Evolutionary conservation across 2,888 invertebrate genomes (phyloP), one percentile per base, ranked within the genome.

Genomic region (Stenotaenia linearis): DNA sequence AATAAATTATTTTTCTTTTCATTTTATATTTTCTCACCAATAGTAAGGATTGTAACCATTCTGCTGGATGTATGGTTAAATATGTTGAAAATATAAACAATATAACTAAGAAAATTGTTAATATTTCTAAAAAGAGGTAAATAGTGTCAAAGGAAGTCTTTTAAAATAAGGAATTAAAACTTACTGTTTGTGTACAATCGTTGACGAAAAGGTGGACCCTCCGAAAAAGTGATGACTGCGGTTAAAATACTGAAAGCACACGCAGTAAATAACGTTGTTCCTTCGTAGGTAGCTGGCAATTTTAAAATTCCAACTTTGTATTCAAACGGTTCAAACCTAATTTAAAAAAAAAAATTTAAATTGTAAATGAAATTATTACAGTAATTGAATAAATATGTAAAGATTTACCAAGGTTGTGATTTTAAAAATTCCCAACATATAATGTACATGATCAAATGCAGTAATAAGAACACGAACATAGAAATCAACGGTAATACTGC

Each of bases 321-420:
- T 12, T 9, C 1, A n/a, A 50, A 78, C 28, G 21, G 25, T 1
- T 28, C 25, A 32, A 28, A 78, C 78, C 78, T 78, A 45, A 1
- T n/a, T 9, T 32, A 74, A n/a, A 75, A 75, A 18, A 9, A 32
- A 35, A 32, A 12, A 75, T 23, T 40, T 15, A 30, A 25, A 61
- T 23, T 23, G 25, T 5, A 23, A 45, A 56, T 21, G 18, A 25
- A 23, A 25, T 1, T 25, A 2, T 28, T 75, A 18, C 9, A 2
- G 21, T 9, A 23, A 69, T 1, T 18, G n/a, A 6, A 74, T n/a
- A 75, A 18, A 75, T 18, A 18, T n/a, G 1, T 32, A 77, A 28
- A 77, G 45, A 77, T 25, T 10, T 18, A 78, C 78, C 78, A 78
- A 15, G 78, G 18, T 30, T 78, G 78, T n/a, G 50, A 12, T 45